phyloP scores from a whole-genome alignment of 2,888 invertebrate species.

The Polydrusus tereticollis region DNA sequence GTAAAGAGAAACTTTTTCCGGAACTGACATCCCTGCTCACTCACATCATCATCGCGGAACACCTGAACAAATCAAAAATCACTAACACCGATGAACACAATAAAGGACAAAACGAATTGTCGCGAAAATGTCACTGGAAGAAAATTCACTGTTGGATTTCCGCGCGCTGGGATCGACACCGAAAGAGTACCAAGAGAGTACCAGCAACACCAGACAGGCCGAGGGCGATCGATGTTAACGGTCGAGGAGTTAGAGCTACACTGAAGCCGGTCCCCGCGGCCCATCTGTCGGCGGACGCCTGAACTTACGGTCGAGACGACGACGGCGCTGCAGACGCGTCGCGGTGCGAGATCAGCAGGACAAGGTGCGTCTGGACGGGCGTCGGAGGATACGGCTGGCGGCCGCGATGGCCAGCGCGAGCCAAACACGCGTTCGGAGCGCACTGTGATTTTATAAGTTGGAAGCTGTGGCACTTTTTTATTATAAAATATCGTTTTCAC shows the following conservation, averaged over 20 bases:
- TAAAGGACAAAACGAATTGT: slow-evolving; percentile 1
- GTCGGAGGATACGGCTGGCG: slow-evolving; percentile 13
- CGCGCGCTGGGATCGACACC: slow-evolving; percentile 31
- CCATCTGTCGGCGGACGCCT: slow-evolving; percentile 62
- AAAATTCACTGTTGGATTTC: slow-evolving; percentile 17
- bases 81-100: slow-evolving; percentile 1
- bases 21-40: slow-evolving; percentile 52
- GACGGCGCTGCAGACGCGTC: slow-evolving; percentile 38
- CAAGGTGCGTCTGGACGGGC: slow-evolving; percentile 41
- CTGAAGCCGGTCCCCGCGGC: slow-evolving; percentile 60
- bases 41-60: slow-evolving; percentile 46
- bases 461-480: neutral
- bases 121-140: slow-evolving; percentile 23
- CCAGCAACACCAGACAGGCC: slow-evolving; percentile 47
- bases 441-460: neutral
- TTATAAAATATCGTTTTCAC: neutral
- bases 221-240: slow-evolving; percentile 58
- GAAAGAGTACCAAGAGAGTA: slow-evolving; percentile 40
- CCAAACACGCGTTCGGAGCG: slow-evolving; percentile 20
- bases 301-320: slow-evolving; percentile 54
- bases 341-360: slow-evolving; percentile 31
- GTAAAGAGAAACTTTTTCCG: slow-evolving; percentile 52
- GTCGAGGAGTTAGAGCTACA: slow-evolving; percentile 64
- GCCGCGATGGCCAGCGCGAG: slow-evolving; percentile 12
- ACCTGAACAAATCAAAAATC: slow-evolving; percentile 20